These are phyloP conservation scores for Drosophila ochracea DNA, from an alignment of 2,888 invertebrate species.

Conservation along the genomic window DNA sequence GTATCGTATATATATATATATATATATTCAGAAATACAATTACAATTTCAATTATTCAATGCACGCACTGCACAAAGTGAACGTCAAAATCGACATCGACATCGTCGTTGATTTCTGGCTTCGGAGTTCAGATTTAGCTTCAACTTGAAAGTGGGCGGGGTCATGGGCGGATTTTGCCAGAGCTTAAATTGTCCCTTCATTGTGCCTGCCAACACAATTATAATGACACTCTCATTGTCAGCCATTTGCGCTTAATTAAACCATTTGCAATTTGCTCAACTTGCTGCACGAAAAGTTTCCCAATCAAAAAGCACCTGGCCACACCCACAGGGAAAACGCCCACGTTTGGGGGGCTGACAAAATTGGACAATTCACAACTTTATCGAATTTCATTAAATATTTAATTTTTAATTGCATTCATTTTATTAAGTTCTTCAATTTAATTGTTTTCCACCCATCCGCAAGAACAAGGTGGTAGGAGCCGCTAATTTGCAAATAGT, in stretches of 20 bases:
- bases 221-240: conserved; percentile 75
- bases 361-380: conserved; percentile 41
- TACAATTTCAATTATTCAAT: conserved; percentile 68
- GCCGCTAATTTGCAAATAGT: not conserved
- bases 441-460: conserved; percentile 40
- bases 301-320: conserved; percentile 29
- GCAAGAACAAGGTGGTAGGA: not conserved
- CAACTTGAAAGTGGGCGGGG: conserved; percentile 54
- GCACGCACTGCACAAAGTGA: conserved; percentile 66
- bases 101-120: conserved; percentile 3
- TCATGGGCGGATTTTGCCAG: conserved; percentile 5
- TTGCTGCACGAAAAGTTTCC: conserved; percentile 32
- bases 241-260: conserved; percentile 79
- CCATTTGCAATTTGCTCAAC: conserved; percentile 71
- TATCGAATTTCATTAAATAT: conserved; percentile 65
- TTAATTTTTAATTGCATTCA: conserved; percentile 78
- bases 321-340: not conserved
- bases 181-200: conserved; percentile 30
- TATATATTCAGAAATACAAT: conserved; percentile 40
- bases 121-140: conserved; percentile 29
- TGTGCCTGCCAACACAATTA: conserved; percentile 58
- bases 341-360: conserved; percentile 1
- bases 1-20: not conserved
- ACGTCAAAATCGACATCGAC: conserved; percentile 2
- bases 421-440: conserved; percentile 58